Base-by-base conservation (phyloP, 2,797 vertebrate genomes). In the Pangasius krempfi region DNA sequence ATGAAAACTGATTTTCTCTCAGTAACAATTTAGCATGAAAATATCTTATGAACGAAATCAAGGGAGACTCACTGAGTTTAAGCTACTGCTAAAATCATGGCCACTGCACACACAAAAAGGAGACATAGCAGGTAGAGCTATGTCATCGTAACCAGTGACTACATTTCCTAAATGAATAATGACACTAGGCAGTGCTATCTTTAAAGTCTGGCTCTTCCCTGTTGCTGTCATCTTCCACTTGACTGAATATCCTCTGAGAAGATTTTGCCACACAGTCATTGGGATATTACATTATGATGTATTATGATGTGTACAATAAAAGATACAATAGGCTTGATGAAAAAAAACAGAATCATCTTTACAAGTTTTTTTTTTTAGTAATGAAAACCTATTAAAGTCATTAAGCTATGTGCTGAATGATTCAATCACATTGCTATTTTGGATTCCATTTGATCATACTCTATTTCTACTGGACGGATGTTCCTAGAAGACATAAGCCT, bases 141-240 rank as follows among this genome's bases (percentile, higher is more conserved):
- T 1, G 10, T 88, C 54, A 16, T 64, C 58, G 22, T 84, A 86
- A 80, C 22, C 37, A 44, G 7, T 33, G 58, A 60, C 70, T 62
- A 76, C 60, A 66, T 81, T 85, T 86, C 79, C 85, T 75, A 79
- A 89, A 82, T 30, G 50, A 89, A 40, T 22, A 60, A 86, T 85
- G 60, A 85, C 75, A 86, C 60, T 18, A 30, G 37, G 47, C 56
- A 3, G 30, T 76, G 87, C 85, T 91, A 91, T 87, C 78, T 89
- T 89, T 87, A 70, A 85, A 68, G 52, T 37, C 81, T 72, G 75
- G 44, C 18, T 47, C 60, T 80, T 72, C 88, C 68, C 68, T 52
- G 54, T 73, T 88, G 86, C 70, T 80, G 64, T 64, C 70, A 70
- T 73, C 30, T 33, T 80, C 64, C 73, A 87, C 30, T 62, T 47